These are phyloP conservation scores for Pseudonaja textilis DNA, from an alignment of 2,113 vertebrate species.

Conservation along the genomic window DNA sequence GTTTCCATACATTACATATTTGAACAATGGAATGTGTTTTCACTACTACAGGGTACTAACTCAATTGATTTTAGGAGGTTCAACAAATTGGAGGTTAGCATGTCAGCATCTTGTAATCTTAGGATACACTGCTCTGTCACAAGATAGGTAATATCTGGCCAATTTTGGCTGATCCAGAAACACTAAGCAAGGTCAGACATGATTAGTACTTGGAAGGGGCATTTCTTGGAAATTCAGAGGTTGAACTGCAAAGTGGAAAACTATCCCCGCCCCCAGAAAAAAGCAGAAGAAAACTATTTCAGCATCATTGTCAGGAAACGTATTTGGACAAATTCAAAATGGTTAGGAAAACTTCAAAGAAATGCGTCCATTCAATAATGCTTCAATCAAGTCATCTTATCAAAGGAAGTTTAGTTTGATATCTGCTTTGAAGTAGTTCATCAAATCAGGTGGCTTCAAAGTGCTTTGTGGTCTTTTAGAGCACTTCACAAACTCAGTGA, in stretches of 20 bases:
- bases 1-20: background rate
- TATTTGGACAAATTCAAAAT: background rate
- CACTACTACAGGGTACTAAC: background rate
- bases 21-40: background rate
- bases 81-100: background rate
- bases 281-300: background rate
- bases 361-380: background rate
- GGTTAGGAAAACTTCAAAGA: background rate
- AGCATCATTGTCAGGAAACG: too few relatives aligned
- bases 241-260: background rate
- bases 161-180: background rate
- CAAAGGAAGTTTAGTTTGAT: background rate
- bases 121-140: background rate
- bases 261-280: background rate
- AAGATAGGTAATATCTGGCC: background rate
- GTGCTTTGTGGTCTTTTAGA: background rate
- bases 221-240: background rate
- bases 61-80: background rate
- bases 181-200: background rate
- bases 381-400: background rate
- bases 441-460: background rate
- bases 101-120: background rate
- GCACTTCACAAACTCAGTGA: background rate
- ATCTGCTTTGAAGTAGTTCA: background rate
- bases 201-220: background rate